Conservation (phyloP, 2,888 invertebrate genomes). For the Ceraclea dissimilis region DNA sequence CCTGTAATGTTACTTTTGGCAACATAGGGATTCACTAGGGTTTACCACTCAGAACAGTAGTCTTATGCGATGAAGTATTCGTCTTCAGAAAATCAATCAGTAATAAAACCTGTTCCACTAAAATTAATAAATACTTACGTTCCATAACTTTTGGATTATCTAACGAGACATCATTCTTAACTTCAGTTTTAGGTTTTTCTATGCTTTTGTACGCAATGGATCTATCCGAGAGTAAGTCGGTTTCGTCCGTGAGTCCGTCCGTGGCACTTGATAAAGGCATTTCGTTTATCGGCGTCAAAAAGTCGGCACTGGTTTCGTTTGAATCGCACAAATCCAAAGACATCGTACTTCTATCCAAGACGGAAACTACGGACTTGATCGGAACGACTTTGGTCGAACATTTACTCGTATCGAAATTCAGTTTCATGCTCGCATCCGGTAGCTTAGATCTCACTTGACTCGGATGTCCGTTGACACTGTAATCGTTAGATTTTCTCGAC, state of each 20-base stretch:
- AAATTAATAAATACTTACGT: constrained; percentile 15
- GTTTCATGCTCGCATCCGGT: constrained; percentile 38
- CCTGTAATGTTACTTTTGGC: too few species aligned
- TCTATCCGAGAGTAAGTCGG: constrained; percentile 41
- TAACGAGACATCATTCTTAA: constrained; percentile 17
- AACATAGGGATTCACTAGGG: too few species aligned
- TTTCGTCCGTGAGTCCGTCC: constrained; percentile 33
- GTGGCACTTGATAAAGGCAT: constrained; percentile 40
- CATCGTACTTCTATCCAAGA: constrained; percentile 38
- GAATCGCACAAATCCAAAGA: constrained; percentile 46
- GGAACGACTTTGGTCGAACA: constrained; percentile 32
- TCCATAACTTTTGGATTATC: constrained; percentile 14
- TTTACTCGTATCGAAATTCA: constrained; percentile 44
- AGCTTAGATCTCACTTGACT: constrained; percentile 34
- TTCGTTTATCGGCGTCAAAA: constrained; percentile 46
- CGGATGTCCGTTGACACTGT: constrained; percentile 36
- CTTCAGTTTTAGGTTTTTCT: constrained; percentile 19
- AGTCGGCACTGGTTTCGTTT: constrained; percentile 47
- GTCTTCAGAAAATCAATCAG: too few species aligned
- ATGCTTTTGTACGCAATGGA: constrained; percentile 13
- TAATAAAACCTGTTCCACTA: too few species aligned
- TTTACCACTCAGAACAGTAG: too few species aligned
- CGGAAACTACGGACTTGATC: constrained; percentile 32
- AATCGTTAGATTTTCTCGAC: constrained; percentile 44
- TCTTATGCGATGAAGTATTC: too few species aligned